Percentiles rank a stretch among this genome's conserved stretches.
Conservation (phyloP, 2,888 invertebrate species). For the Drosophila yooni region DNA sequence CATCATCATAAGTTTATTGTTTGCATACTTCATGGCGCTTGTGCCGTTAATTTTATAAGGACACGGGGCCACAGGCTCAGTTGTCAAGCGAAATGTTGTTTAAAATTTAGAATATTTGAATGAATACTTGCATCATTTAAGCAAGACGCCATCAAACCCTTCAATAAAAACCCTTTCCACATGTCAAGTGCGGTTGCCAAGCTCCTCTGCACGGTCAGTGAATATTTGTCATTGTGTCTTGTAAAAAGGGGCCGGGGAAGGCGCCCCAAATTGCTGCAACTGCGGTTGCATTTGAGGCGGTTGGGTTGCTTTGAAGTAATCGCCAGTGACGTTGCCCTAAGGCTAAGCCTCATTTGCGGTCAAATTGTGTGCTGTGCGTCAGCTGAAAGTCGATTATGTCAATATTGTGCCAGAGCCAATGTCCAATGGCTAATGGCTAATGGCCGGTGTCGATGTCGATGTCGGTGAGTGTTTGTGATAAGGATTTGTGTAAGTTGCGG, state of each 20-base stretch:
- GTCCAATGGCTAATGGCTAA: constrained; percentile 53
- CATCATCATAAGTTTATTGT: constrained; percentile 71
- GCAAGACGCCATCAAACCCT: constrained; percentile 5
- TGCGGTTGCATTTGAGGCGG: constrained; percentile 38
- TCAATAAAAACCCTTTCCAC: not conserved
- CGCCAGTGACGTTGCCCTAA: constrained; percentile 58
- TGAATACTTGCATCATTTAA: constrained; percentile 25
- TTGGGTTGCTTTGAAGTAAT: constrained; percentile 67
- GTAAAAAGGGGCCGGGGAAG: not conserved
- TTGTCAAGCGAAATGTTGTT: constrained; percentile 13
- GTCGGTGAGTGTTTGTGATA: constrained; percentile 64
- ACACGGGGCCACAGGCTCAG: constrained; percentile 30
- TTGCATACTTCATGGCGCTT: constrained; percentile 52
- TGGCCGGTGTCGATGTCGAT: constrained; percentile 9
- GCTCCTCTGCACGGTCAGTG: constrained; percentile 32
- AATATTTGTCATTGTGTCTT: constrained; percentile 50
- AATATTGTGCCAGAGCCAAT: constrained; percentile 74
- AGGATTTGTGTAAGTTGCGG: constrained; percentile 64
- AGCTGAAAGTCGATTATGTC: constrained; percentile 81
- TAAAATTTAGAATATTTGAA: constrained; percentile 9
- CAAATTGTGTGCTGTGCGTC: constrained; percentile 74
- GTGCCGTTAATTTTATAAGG: constrained; percentile 47
- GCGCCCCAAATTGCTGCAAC: constrained; percentile 28
- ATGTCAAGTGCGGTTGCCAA: constrained; percentile 23
- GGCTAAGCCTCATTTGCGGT: constrained; percentile 81